Conservation (phyloP, 2,888 invertebrate genomes). For the Caenorhabditis sp. region DNA sequence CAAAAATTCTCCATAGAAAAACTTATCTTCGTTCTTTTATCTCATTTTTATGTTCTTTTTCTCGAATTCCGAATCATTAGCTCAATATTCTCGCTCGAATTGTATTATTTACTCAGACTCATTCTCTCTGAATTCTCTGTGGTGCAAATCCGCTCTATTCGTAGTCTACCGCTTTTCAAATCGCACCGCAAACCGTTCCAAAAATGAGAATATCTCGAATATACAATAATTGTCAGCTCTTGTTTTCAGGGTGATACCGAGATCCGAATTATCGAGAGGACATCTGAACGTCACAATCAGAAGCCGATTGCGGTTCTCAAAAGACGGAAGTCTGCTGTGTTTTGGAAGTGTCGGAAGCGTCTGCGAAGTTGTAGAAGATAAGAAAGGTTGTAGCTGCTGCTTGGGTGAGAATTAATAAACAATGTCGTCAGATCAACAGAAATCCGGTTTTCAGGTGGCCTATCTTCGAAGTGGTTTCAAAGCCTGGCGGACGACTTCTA, state of each 20-base stretch:
- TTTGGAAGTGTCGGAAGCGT: conserved; percentile 59
- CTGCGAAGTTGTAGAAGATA: conserved; percentile 35
- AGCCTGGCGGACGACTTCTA: conserved; percentile 50
- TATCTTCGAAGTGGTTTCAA: conserved; percentile 38
- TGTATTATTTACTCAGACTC: no score
- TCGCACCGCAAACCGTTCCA: conserved; percentile 66
- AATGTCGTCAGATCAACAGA: no score
- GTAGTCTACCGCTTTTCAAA: conserved; percentile 64
- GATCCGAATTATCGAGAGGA: conserved; percentile 52
- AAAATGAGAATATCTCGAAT: conserved; percentile 26
- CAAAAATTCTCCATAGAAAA: no score
- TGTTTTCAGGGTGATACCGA: conserved; percentile 43
- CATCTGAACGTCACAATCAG: conserved; percentile 63
- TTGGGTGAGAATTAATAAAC: no score
- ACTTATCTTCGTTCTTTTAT: no score
- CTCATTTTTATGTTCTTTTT: no score
- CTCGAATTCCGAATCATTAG: no score
- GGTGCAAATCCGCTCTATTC: conserved; percentile 42
- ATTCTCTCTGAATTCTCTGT: no score
- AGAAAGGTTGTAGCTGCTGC: conserved; percentile 44
- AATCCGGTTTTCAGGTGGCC: no score
- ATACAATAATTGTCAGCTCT: no score
- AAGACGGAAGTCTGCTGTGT: conserved; percentile 49
- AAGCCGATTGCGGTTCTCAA: conserved; percentile 70
- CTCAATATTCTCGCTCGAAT: no score